phyloP scores from a whole-genome alignment of 2,797 vertebrate genomes.

The Xenopus petersii region DNA sequence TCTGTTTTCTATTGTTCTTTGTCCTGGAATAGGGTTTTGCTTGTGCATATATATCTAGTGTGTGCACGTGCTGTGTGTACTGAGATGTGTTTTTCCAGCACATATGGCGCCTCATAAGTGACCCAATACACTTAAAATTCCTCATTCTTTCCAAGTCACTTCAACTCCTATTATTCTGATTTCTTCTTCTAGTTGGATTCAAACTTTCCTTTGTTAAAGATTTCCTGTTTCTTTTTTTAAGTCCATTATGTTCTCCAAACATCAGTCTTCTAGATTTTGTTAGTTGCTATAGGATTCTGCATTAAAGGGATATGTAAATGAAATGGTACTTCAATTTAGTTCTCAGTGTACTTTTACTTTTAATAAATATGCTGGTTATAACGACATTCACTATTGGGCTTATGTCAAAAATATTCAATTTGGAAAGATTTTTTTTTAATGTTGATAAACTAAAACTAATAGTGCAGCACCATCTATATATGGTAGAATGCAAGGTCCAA shows the following conservation, averaged over 20 bases:
- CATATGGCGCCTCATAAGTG: conserved; percentile 19
- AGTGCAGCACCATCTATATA: too few species aligned
- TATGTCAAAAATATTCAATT: conserved; percentile 31
- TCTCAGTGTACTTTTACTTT: conserved; percentile 26
- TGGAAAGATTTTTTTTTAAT: conserved; percentile 20
- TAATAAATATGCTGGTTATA: conserved; percentile 1
- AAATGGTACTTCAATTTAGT: conserved; percentile 43
- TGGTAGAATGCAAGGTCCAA: too few species aligned
- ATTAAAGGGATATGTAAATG: conserved; percentile 39
- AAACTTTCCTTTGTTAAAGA: conserved; percentile 8
- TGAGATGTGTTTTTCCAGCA: conserved; percentile 1
- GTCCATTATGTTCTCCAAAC: conserved; percentile 7
- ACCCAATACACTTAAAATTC: conserved; percentile 33
- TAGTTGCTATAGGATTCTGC: conserved; percentile 18
- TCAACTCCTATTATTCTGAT: conserved; percentile 17
- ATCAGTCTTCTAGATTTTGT: conserved; percentile 11
- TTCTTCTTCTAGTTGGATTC: conserved; percentile 7
- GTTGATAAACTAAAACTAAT: too few species aligned
- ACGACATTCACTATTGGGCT: conserved; percentile 37
- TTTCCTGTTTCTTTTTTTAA: conserved; percentile 14
- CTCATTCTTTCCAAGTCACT: conserved; percentile 25
- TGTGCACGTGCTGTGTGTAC: neutral
- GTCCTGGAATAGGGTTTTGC: neutral
- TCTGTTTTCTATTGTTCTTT: neutral
- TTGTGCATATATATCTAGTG: too few species aligned